These are phyloP conservation scores for Orthonevra nobilis DNA, from an alignment of 2,888 invertebrate species.

Conservation along the genomic window DNA sequence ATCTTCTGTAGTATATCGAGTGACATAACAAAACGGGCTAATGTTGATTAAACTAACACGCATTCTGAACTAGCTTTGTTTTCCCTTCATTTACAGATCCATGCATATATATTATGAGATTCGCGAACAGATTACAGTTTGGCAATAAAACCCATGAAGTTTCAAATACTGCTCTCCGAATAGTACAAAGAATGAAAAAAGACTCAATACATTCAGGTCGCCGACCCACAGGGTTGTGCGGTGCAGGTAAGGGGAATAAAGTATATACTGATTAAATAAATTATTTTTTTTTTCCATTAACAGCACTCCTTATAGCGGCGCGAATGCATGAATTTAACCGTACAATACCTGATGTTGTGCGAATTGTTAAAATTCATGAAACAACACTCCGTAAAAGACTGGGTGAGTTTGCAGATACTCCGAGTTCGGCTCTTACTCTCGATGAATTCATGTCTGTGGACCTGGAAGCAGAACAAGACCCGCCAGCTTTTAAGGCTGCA, in stretches of 20 bases:
- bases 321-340: slow-evolving; percentile 95
- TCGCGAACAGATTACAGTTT: slow-evolving; percentile 95
- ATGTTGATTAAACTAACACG: no score
- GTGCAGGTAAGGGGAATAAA: slow-evolving; percentile 87
- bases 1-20: no score
- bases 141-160: slow-evolving; percentile 96
- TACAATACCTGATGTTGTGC: slow-evolving; percentile 92
- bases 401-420: slow-evolving; percentile 97
- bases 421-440: slow-evolving; percentile 94
- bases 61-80: no score
- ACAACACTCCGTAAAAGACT: slow-evolving; percentile 94
- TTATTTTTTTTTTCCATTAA: slow-evolving; percentile 40
- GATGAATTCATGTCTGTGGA: slow-evolving; percentile 99
- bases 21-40: no score
- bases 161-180: slow-evolving; percentile 94
- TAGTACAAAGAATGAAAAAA: slow-evolving; percentile 98
- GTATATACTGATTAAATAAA: no score
- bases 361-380: slow-evolving; percentile 97
- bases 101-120: slow-evolving; percentile 96
- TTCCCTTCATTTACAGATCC: no score
- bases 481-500: slow-evolving; percentile 96
- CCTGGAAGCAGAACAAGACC: slow-evolving; percentile 96
- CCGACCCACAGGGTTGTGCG: slow-evolving; percentile 97
- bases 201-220: slow-evolving; percentile 98
- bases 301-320: slow-evolving; percentile 95